Conservation (phyloP, 2,888 invertebrate genomes). For the Syrphus vitripennis region DNA sequence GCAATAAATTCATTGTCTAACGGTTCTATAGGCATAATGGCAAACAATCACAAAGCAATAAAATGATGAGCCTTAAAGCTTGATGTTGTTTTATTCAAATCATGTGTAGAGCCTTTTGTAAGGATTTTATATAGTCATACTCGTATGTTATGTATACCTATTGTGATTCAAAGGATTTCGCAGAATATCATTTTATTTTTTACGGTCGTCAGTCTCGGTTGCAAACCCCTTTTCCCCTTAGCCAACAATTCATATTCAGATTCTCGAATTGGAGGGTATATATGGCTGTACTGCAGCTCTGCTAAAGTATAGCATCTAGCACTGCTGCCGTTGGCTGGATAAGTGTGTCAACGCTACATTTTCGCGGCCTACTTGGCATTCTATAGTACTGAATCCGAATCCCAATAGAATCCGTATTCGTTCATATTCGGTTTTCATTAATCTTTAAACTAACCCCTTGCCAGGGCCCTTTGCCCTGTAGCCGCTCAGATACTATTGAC, state of each 20-base stretch:
- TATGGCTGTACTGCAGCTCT: background rate
- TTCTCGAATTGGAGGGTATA: background rate
- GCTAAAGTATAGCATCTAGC: background rate
- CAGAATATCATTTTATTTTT: conserved; percentile 17
- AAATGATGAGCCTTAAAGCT: conserved; percentile 21
- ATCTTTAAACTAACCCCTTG: conserved; percentile 41
- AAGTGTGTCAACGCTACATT: conserved; percentile 43
- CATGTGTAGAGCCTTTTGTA: conserved; percentile 18
- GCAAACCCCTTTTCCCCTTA: background rate
- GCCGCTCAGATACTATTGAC: conserved; percentile 45
- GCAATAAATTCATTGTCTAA: conserved; percentile 22
- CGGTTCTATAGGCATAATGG: background rate
- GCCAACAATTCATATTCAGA: background rate
- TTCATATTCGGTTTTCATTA: conserved; percentile 32
- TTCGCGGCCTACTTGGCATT: conserved; percentile 48
- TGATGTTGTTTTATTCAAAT: conserved; percentile 21
- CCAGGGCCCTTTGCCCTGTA: conserved; percentile 26
- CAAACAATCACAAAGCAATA: conserved; percentile 29
- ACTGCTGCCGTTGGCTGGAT: conserved; percentile 7
- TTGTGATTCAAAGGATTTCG: conserved; percentile 14
- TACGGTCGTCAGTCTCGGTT: background rate
- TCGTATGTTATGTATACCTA: too few relatives aligned
- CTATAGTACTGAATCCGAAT: conserved; percentile 26
- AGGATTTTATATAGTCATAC: background rate
- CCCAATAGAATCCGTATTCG: conserved; percentile 11